Evolutionary conservation across 2,888 invertebrate genomes (phyloP), one percentile per base, ranked within the genome.

Genomic region (Cephus runcator): DNA sequence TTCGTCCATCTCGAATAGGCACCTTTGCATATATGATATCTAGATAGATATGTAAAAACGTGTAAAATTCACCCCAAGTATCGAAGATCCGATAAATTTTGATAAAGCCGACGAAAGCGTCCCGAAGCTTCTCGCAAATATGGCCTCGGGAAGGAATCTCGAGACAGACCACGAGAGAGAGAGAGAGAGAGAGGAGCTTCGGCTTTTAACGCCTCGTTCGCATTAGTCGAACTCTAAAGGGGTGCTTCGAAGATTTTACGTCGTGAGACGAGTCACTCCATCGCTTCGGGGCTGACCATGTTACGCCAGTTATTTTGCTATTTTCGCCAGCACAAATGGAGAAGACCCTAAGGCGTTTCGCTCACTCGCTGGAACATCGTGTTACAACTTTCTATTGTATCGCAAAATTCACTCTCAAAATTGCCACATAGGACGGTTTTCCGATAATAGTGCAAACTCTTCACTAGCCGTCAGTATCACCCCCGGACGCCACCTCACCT

Each of bases 261-360:
- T 34, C 33, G 33, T n/a, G 76, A 71, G 35, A 56, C 73, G 76
- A 76, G 78, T 34, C 76, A 68, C 73, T 76, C 73, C 15, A 56
- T 34, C 73, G 76, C 76, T 36, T 36, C n/a, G 15, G 69, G 76
- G 73, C 69, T 23, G 73, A 30, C 68, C 75, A 34, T 34, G 78
- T 12, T n/a, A 74, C 12, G 69, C 36, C 78, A 73, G 78, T 78
- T 78, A 78, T 78, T 76, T 78, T 73, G 76, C 78, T 76, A 78
- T 76, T 78, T 76, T 78, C 78, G 73, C 36, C 78, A 73, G 69
- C 78, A 78, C 76, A 76, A 78, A 78, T 78, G 78, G 78, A 78
- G 76, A 73, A 75, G 71, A 76, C 76, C 69, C 69, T 69, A 56
- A 15, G 78, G 78, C 78, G 71, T 73, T 78, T 76, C 76, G 68